Base-by-base conservation (phyloP, 2,113 vertebrate species). In the Ramphastos sulfuratus region DNA sequence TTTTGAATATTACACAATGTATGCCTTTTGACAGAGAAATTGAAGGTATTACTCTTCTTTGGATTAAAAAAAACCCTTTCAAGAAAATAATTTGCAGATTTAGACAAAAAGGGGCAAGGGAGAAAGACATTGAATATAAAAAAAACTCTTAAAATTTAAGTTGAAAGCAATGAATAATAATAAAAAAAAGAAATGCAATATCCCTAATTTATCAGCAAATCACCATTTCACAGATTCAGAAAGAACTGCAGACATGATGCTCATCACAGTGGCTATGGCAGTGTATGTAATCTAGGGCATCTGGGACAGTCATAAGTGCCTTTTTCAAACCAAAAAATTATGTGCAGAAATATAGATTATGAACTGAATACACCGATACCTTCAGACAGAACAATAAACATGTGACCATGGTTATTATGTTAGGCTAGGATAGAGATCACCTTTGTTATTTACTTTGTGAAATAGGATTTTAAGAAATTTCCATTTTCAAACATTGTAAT, bases 401-500 rank as follows among this genome's bases (percentile, higher is more conserved):
- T 39, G 28, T n/a, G 7, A 37, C 5, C 11, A 37, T 35, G 15
- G 7, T 35, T 67, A 42, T 52, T 60, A 21, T 24, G 6, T 60
- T 50, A 87, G 44, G 10, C 8, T 12, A 81, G n/a, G 33, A 7
- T 23, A 65, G 61, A 65, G 9, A 71, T 55, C n/a, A 59, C 8
- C 25, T 82, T 35, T 52, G 30, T 48, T 83, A 69, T 74, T 91
- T 87, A 69, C 18, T 78, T 77, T 64, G 10, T 84, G 30, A 92
- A 82, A 89, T 5, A 28, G 3, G 16, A 46, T 92, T 92, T 84
- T 64, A 67, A 81, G 65, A 75, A 74, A 44, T 11, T 50, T 70
- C 9, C 4, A 75, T 72, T 91, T 69, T 60, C 31, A 85, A 61
- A 52, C 7, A 72, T 13, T 82, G 15, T 37, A 58, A 28, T 76